Conservation (phyloP, 2,797 vertebrate genomes). For the Antrozous pallidus region DNA sequence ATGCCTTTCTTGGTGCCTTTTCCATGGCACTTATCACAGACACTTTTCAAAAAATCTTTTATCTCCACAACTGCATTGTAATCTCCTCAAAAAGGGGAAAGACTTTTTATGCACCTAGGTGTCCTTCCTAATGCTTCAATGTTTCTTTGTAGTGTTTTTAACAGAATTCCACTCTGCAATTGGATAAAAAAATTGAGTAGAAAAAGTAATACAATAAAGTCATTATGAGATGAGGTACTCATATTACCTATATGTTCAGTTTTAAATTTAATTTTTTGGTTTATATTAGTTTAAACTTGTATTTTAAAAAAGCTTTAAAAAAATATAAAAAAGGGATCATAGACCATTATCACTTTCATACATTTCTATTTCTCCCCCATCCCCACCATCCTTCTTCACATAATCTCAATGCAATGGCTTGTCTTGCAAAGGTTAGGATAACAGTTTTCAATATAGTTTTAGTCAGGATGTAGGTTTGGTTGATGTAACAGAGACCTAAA, state of each 20-base stretch:
- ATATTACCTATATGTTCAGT: neutral
- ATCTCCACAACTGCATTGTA: neutral
- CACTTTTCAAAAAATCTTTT: neutral
- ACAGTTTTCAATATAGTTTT: neutral
- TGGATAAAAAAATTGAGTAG: neutral
- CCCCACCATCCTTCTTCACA: neutral
- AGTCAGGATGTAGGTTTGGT: neutral
- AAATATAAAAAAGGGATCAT: neutral
- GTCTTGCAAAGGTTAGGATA: neutral
- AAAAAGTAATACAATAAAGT: conserved; percentile 26
- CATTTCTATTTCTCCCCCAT: neutral
- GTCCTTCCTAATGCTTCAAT: neutral
- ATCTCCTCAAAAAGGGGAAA: neutral
- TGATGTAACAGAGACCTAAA: neutral
- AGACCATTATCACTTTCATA: neutral
- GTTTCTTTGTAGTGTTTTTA: neutral
- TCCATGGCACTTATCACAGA: neutral
- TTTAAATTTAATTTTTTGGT: neutral
- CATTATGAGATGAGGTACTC: neutral
- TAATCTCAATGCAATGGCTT: neutral
- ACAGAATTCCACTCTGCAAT: conserved; percentile 4
- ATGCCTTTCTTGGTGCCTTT: neutral
- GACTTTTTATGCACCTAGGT: neutral
- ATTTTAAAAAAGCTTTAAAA: neutral
- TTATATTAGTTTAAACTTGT: neutral